Conservation (phyloP, 1,140 invertebrate species). For the Dendrolimus kikuchii region DNA sequence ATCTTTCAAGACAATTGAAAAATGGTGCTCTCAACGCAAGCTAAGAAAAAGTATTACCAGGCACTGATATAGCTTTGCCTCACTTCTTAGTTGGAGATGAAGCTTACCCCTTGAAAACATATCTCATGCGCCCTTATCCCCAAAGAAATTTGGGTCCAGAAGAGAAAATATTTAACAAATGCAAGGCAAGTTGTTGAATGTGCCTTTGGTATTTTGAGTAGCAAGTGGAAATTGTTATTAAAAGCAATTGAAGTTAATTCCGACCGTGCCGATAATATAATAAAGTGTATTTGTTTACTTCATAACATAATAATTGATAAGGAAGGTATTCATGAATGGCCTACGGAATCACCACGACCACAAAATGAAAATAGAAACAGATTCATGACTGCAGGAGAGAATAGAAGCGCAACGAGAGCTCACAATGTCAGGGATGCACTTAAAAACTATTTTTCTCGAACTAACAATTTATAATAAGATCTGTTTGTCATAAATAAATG, state of each 20-base stretch:
- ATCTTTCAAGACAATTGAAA: no score
- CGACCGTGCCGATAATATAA: slow-evolving; percentile 1
- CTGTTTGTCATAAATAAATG: no score
- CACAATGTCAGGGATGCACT: not conserved
- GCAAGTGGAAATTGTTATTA: slow-evolving; percentile 1
- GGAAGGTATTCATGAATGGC: not conserved
- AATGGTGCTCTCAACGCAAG: no score
- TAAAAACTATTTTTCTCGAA: not conserved
- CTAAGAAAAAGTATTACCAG: no score
- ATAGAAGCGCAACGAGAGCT: not conserved
- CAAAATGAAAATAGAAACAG: not conserved
- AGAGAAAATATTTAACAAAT: not conserved
- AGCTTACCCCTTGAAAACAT: slow-evolving; percentile 1
- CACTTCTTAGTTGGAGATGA: not conserved
- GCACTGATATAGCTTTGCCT: no score
- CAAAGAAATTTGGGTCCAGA: slow-evolving; percentile 1
- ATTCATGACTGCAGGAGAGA: slow-evolving; percentile 1
- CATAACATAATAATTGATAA: slow-evolving; percentile 1
- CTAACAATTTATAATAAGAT: no score
- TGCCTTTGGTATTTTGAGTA: slow-evolving; percentile 1
- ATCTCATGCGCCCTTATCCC: slow-evolving; percentile 1
- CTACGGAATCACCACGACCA: not conserved
- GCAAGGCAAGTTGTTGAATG: not conserved
- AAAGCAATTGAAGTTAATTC: not conserved
- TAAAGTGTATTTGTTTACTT: not conserved